Base-by-base conservation (phyloP, 2,113 vertebrate genomes). In the Antidorcas marsupialis region DNA sequence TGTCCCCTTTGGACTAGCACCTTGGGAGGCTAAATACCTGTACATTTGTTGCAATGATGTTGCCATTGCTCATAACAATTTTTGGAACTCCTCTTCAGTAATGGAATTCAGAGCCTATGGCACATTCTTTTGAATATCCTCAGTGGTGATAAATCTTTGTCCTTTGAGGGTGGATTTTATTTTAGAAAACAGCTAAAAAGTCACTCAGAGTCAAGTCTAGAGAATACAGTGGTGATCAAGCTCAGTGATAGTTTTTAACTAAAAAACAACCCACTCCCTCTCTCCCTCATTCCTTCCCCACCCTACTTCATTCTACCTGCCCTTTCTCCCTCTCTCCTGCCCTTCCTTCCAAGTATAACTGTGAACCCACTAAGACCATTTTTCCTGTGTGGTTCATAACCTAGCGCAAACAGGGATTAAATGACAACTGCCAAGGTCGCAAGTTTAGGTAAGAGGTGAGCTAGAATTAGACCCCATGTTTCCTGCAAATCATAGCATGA, bases 1-100 rank as follows among this genome's bases (percentile, higher is more conserved):
- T 94, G 76, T 91, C 43, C 67, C 23, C 90, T 97, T 96, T 88
- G 91, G 96, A 97, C 33, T 64, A 84, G 67, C 78, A 92, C 85
- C 92, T 93, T 95, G 59, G 76, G 67, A 93, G 17, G 28, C 19
- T 45, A 92, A 98, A 93, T 89, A 60, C 17, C 59, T 83, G 23
- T 79, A 71, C 28, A 78, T 93, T 95, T 86, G 91, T 95, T 96
- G 28, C 45, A 94, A 28, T 17, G 50, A 91, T 88, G 47, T 86
- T 88, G 59, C 64, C 53, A 89, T 91, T 97, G 59, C 76, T 94
- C 76, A 87, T 83, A 96, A 94, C 4, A 5, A 33, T 67, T 94
- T 95, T 89, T 82, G 88, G 67, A 95, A 93, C 64, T 88, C 64
- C n/a, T 89, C 85, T 95, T 90, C 62, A 91, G 47, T 87, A 92